A percentile compares a stretch with the other conserved stretches of the same genome.
phyloP scores from a whole-genome alignment of 2,888 invertebrate species.

The Morpho achilles region DNA sequence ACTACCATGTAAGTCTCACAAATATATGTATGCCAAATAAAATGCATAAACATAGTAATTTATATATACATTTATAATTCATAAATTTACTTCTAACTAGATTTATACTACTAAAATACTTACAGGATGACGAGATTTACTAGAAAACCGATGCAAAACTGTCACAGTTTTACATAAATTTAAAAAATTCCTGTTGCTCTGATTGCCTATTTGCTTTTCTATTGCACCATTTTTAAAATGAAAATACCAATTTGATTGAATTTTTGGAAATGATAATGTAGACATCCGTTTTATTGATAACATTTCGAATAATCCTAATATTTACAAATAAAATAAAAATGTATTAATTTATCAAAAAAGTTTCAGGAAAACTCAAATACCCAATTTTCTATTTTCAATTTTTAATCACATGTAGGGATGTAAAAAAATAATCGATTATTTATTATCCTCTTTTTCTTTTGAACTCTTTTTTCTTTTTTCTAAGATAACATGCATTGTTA shows the following conservation, averaged over 20 bases:
- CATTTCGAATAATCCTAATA: constrained; percentile 36
- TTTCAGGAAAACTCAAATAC: no score
- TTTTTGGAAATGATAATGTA: constrained; percentile 52
- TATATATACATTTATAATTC: background rate
- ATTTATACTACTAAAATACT: constrained; percentile 29
- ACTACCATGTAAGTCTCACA: no score
- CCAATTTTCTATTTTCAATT: no score
- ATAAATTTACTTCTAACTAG: no score
- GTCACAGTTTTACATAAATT: constrained; percentile 59
- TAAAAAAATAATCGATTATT: no score
- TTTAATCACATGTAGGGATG: no score
- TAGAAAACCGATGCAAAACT: constrained; percentile 50
- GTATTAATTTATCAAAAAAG: no score
- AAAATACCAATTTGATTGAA: constrained; percentile 48
- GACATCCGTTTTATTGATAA: constrained; percentile 59
- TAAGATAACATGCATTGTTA: no score
- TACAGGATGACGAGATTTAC: constrained; percentile 53
- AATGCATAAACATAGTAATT: background rate
- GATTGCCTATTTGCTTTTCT: constrained; percentile 47
- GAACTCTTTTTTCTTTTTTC: no score
- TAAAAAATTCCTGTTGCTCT: constrained; percentile 40
- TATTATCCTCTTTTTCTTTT: no score
- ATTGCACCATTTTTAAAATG: constrained; percentile 37
- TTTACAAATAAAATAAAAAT: background rate
- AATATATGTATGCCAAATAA: background rate